Evolutionary conservation across 1,140 invertebrate genomes (phyloP).

Genomic region (Anoplophora glabripennis): DNA sequence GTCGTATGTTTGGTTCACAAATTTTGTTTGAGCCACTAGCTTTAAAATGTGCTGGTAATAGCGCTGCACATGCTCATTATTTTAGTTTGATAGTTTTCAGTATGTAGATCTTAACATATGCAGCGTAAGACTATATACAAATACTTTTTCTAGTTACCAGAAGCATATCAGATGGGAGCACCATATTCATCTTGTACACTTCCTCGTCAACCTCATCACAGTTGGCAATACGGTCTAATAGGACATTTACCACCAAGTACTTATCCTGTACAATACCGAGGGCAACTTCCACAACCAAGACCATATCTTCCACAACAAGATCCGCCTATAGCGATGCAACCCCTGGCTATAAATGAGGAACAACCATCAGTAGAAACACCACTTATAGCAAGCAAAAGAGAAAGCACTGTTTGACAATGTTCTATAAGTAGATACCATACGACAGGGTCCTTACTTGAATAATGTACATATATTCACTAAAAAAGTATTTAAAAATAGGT

Average conservation of each 20-base stretch:
- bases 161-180: conserved; percentile 40
- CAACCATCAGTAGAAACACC: conserved; percentile 55
- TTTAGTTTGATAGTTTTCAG: too few relatives aligned
- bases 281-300: conserved; percentile 34
- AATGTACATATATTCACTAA: too few relatives aligned
- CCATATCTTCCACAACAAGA: conserved; percentile 33
- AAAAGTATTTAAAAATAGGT: too few relatives aligned
- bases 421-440: too few relatives aligned
- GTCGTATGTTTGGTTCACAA: too few relatives aligned
- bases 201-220: conserved; percentile 50
- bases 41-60: too few relatives aligned
- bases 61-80: too few relatives aligned
- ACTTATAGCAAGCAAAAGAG: conserved; percentile 55
- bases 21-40: too few relatives aligned
- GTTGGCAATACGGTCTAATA: conserved; percentile 45
- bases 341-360: conserved; percentile 46
- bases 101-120: too few relatives aligned
- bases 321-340: conserved; percentile 52
- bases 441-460: too few relatives aligned
- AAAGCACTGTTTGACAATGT: conserved; percentile 55
- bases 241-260: conserved; percentile 45
- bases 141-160: conserved; percentile 33
- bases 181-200: conserved; percentile 51
- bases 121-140: too few relatives aligned
- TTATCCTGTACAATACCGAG: conserved; percentile 43